Evolutionary conservation across 2,888 invertebrate species (phyloP).

Genomic region (Lithodes maja): DNA sequence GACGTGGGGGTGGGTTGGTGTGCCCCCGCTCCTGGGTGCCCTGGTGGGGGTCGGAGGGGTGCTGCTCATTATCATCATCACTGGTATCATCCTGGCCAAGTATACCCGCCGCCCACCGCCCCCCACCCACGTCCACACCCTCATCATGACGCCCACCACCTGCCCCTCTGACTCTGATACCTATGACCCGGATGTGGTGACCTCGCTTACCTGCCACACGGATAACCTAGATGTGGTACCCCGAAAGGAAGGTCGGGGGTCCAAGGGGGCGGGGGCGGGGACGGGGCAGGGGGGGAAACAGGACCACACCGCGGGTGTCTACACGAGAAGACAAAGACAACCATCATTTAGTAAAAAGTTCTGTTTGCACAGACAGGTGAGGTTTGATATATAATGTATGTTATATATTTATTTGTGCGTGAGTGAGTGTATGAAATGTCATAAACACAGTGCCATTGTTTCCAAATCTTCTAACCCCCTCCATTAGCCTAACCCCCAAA

Average conservation of each 20-base stretch:
- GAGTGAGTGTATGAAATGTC: neutral
- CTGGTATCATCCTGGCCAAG: conserved; percentile 40
- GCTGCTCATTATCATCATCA: conserved; percentile 39
- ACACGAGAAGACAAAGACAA: neutral
- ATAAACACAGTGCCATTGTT: neutral
- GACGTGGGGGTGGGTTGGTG: conserved; percentile 31
- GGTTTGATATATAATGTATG: neutral
- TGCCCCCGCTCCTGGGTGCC: conserved; percentile 51
- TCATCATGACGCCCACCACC: conserved; percentile 45
- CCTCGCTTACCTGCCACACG: conserved; percentile 35
- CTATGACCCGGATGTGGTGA: conserved; percentile 55
- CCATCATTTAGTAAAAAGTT: conserved; percentile 31
- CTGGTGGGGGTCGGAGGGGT: conserved; percentile 47
- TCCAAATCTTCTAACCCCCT: no score
- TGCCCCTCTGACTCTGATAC: conserved; percentile 23
- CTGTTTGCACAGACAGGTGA: conserved; percentile 48
- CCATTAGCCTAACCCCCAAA: no score
- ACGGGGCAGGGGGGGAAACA: neutral
- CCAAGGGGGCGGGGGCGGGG: neutral
- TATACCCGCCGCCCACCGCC: conserved; percentile 22
- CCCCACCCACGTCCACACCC: conserved; percentile 48
- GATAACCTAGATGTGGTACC: conserved; percentile 53
- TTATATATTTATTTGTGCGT: neutral
- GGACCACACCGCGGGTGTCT: neutral
- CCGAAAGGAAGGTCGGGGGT: neutral